phyloP scores from a whole-genome alignment of 2,888 invertebrate species.

The Trachelus stipa region DNA sequence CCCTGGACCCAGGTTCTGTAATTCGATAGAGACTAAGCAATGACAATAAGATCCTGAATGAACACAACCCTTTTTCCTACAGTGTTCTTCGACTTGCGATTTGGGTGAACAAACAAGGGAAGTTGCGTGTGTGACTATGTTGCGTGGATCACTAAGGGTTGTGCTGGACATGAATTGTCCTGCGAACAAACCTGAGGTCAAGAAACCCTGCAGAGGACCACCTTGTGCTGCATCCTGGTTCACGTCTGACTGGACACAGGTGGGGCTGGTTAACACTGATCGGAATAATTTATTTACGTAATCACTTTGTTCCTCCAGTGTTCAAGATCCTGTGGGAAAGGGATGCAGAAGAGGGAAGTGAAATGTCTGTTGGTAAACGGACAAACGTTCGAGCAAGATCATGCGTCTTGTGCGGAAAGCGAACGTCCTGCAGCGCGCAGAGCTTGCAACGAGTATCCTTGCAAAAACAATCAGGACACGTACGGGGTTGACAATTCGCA shows the following conservation, averaged over 20 bases:
- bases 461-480: constrained; percentile 28
- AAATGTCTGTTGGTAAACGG: constrained; percentile 68
- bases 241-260: constrained; percentile 81
- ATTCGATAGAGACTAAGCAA: background rate
- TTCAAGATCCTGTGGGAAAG: constrained; percentile 71
- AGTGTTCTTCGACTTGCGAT: constrained; percentile 63
- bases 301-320: constrained; percentile 65
- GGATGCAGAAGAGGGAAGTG: constrained; percentile 70
- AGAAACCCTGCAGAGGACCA: constrained; percentile 72
- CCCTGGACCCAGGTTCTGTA: constrained; percentile 71
- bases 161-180: constrained; percentile 74
- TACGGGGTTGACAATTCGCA: constrained; percentile 32
- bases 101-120: constrained; percentile 74
- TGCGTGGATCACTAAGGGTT: constrained; percentile 70
- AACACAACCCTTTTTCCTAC: constrained; percentile 6
- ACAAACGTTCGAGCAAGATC: constrained; percentile 58
- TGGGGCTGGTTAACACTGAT: constrained; percentile 49
- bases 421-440: constrained; percentile 68
- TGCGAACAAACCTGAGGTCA: constrained; percentile 73
- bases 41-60: background rate
- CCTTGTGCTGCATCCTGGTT: constrained; percentile 80
- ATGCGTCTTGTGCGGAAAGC: constrained; percentile 67
- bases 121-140: constrained; percentile 74
- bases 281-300: background rate
- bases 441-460: constrained; percentile 67